phyloP scores from a whole-genome alignment of 2,888 invertebrate species.

The Heliconius charithonia region DNA sequence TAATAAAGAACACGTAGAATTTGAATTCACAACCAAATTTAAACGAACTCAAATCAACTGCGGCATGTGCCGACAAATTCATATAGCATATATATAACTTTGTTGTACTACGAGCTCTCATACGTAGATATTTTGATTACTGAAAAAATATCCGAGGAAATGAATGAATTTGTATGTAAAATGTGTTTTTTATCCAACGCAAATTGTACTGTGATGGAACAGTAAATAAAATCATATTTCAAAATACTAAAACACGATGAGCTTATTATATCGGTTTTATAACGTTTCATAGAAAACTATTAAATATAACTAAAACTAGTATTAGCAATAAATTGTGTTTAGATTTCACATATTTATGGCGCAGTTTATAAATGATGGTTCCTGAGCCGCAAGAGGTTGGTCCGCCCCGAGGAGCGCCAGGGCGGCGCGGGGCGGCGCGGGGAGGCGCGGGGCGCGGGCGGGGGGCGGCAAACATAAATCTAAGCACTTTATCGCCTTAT shows the following conservation, averaged over 20 bases:
- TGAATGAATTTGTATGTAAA: neutral
- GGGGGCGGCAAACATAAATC: slow-evolving; percentile 25
- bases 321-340: slow-evolving; percentile 24
- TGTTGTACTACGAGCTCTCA: neutral
- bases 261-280: neutral
- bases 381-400: slow-evolving; percentile 17
- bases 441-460: neutral
- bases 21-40: too few species aligned
- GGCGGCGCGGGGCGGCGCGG: neutral
- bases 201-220: neutral
- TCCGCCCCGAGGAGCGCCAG: slow-evolving; percentile 4
- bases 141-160: neutral
- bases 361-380: slow-evolving; percentile 17
- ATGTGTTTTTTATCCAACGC: neutral
- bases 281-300: slow-evolving; percentile 15
- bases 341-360: slow-evolving; percentile 23
- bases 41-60: neutral
- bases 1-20: too few species aligned
- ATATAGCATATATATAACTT: neutral
- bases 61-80: neutral
- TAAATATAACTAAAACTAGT: slow-evolving; percentile 11
- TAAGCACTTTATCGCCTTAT: slow-evolving; percentile 35
- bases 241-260: neutral
- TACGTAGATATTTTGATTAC: neutral
- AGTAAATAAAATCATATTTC: neutral